Base-by-base conservation (phyloP, 2,113 vertebrate genomes). In the Seriola quinqueradiata region DNA sequence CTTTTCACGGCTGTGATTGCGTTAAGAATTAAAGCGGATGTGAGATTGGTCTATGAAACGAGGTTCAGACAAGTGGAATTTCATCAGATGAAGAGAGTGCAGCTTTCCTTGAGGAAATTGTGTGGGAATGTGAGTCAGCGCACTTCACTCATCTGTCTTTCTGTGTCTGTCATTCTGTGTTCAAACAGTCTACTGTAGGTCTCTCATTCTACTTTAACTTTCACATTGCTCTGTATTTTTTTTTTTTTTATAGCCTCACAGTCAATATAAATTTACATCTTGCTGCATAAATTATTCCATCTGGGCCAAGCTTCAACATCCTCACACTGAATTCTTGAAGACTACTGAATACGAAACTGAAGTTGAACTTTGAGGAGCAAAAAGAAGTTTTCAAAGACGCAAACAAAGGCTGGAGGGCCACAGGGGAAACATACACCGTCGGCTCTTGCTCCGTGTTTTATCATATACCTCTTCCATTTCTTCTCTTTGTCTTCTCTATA, bases 381-480 rank as follows among this genome's bases (percentile, higher is more conserved):
- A 65, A 36, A 40, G 13, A 60, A 9, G 11, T 82, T 85, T 65
- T 66, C 25, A 50, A 81, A 81, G 42, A 42, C 16, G 42, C 14
- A 76, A 85, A 70, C 72, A 77, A 82, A 81, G 66, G 82, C 57
- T 44, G 61, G 64, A 73, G 12, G 21, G 42, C 13, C 34, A 50
- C 28, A 40, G 3, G 67, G 57, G 65, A 59, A 70, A 70, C 5
- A 14, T 54, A 40, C 13, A 13, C 63, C 12, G 3, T 59, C 63
- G 75, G 28, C 64, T 59, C 5, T 54, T 67, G 46, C 60, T 66
- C 9, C 0, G 23, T 36, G 36, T 57, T 79, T 72, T 40, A 70
- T 85, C 40, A 75, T 81, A n/a, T 38, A 46, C 55, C 34, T 58
- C 21, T 50, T 44, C 28, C 25, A 50, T 60, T 67, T 75, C 17